Conservation (phyloP, 2,888 invertebrate species). For the Tinea pellionella region DNA sequence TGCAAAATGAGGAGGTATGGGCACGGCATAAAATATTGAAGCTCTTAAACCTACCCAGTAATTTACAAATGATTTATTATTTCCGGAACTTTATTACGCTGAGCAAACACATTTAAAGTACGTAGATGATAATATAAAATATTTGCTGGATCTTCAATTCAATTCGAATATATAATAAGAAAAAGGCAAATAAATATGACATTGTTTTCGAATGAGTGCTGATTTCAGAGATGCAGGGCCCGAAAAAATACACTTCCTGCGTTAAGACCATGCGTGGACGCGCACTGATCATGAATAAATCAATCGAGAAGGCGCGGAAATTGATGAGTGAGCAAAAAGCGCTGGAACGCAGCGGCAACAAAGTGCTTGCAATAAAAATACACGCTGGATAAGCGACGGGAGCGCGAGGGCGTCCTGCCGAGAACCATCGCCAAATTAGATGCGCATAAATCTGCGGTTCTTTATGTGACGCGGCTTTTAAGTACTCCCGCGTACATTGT, state of each 20-base stretch:
- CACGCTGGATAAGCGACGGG: slow-evolving; percentile 26
- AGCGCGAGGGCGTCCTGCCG: slow-evolving; percentile 34
- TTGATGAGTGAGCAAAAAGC: slow-evolving; percentile 63
- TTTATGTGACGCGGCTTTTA: slow-evolving; percentile 21
- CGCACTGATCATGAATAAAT: slow-evolving; percentile 64
- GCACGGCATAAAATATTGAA: slow-evolving; percentile 4
- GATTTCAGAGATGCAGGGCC: slow-evolving; percentile 51
- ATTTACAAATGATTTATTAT: slow-evolving; percentile 10
- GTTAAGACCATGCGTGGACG: slow-evolving; percentile 36
- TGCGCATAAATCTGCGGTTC: slow-evolving; percentile 54
- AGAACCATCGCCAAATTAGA: slow-evolving; percentile 49
- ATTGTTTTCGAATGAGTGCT: slow-evolving; percentile 64
- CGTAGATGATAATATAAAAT: neutral
- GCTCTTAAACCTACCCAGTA: slow-evolving; percentile 12
- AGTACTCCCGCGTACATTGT: slow-evolving; percentile 13
- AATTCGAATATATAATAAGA: neutral
- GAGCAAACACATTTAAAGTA: neutral
- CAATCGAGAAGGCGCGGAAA: slow-evolving; percentile 65
- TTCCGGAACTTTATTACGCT: slow-evolving; percentile 7
- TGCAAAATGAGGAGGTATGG: slow-evolving; percentile 10
- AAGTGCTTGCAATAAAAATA: slow-evolving; percentile 61
- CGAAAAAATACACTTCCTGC: slow-evolving; percentile 65
- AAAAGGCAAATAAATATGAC: slow-evolving; percentile 34
- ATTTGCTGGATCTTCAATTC: neutral
- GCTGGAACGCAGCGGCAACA: slow-evolving; percentile 54